These are phyloP conservation scores for Cheilosia urbana DNA, from an alignment of 2,888 invertebrate species.

Conservation along the genomic window DNA sequence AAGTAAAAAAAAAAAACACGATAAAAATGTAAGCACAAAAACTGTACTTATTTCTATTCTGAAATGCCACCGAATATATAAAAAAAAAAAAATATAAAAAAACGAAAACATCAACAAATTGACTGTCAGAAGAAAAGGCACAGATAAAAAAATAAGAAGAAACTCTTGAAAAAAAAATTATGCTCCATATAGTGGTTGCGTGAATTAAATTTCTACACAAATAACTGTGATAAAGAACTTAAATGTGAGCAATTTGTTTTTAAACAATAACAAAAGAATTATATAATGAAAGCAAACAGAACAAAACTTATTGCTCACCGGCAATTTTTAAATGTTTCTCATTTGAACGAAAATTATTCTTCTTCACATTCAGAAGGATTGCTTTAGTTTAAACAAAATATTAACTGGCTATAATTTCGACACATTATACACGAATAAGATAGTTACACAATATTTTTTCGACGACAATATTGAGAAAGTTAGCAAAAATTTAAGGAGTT, in stretches of 20 bases:
- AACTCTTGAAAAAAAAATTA: conserved; percentile 1
- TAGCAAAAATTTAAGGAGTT: conserved; percentile 41
- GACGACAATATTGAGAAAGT: conserved; percentile 42
- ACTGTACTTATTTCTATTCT: conserved; percentile 24
- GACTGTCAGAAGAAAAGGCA: conserved; percentile 24
- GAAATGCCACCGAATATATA: conserved; percentile 49
- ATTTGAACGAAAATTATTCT: not conserved
- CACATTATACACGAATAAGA: conserved; percentile 10
- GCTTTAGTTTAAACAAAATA: conserved; percentile 17
- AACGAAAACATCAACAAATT: conserved; percentile 10
- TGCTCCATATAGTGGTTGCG: conserved; percentile 29
- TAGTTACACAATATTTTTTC: conserved; percentile 34
- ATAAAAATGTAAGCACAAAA: not conserved
- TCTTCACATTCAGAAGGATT: conserved; percentile 3
- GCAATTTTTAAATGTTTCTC: conserved; percentile 36
- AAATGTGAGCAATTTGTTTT: conserved; percentile 62
- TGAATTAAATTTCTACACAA: conserved; percentile 45
- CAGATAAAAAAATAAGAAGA: conserved; percentile 24
- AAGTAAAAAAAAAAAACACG: not conserved
- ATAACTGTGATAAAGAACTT: conserved; percentile 57
- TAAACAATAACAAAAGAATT: conserved; percentile 34
- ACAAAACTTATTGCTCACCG: conserved; percentile 67
- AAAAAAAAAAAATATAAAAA: conserved; percentile 4
- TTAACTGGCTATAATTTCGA: conserved; percentile 9
- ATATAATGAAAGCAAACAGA: not conserved